Evolutionary conservation across 2,113 vertebrate genomes (phyloP), one percentile per base, ranked within the genome.

Genomic region (Odocoileus hemionus): DNA sequence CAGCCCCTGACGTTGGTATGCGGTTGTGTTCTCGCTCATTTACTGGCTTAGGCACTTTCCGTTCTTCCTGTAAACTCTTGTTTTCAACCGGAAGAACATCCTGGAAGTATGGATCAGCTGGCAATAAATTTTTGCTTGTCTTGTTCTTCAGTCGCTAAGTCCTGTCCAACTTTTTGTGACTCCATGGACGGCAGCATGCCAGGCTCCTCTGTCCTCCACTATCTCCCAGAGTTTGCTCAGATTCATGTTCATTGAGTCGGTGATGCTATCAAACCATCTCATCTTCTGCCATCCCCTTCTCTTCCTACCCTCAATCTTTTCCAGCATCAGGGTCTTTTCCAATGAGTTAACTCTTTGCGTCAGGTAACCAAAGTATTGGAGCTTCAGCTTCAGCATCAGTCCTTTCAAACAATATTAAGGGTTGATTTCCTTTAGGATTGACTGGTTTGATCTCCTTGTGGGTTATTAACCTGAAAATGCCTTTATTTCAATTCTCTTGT

Each of bases 1-100:
- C 4, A 1, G 10, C 47, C 19, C 4, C 47, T 33, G 61, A 50
- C 7, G 1, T 16, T 14, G 85, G 28, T 10, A 0, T 6, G 78
- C 12, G 78, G 36, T 14, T 45, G 2, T 17, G 43, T 8, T 26
- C 52, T 7, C n/a, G 1, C 1, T 11, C 5, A 14, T 7, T 45
- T 25, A 43, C 50, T 23, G 50, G 26, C 11, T 43, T 13, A 54
- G 61, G 50, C 2, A 3, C 28, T 30, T 47, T 17, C 58, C 50
- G 16, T 23, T 23, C 19, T 39, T 50, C 70, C 28, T 80, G 19
- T 0, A 3, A 28, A 16, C 19, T 23, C 67, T 85, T 25, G 8
- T 67, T 78, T 60, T 36, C 9, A 4, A 39, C 47, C 3, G 14
- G 30, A 57, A 30, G n/a, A 87, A 12, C 52, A 12, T 25, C 25